Evolutionary conservation across 2,888 invertebrate species (phyloP).

Genomic region (Erebia ligea): DNA sequence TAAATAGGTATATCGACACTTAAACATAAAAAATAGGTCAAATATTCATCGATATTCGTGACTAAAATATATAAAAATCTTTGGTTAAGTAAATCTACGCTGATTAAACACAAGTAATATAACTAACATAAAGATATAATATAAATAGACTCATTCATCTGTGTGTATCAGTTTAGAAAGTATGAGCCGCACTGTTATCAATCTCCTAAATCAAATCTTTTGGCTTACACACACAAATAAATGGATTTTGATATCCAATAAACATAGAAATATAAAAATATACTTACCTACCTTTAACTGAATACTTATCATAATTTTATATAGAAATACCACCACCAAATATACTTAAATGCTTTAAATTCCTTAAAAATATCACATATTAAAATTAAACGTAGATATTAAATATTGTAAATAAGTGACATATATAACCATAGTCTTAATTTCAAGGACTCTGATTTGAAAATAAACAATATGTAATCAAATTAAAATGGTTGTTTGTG

Average conservation of each 20-base stretch:
- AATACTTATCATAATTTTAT: not conserved
- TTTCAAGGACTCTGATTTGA: no score
- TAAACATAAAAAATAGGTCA: conserved; percentile 4
- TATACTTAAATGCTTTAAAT: not conserved
- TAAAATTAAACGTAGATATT: not conserved
- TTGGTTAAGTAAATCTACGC: conserved; percentile 42
- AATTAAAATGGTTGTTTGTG: not conserved
- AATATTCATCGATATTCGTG: conserved; percentile 3
- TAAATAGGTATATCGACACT: conserved; percentile 6
- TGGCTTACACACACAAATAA: not conserved
- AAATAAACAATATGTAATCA: not conserved
- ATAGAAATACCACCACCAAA: not conserved
- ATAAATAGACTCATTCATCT: not conserved
- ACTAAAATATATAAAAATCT: conserved; percentile 37
- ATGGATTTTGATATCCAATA: not conserved
- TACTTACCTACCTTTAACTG: not conserved
- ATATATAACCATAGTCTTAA: no score
- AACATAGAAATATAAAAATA: not conserved
- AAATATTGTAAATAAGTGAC: no score
- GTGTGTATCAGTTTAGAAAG: not conserved
- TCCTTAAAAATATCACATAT: not conserved
- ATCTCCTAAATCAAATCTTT: not conserved
- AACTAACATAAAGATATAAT: conserved; percentile 28
- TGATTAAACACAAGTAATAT: conserved; percentile 32
- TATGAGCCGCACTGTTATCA: not conserved